Percentiles rank a stretch among this genome's conserved stretches.
These are phyloP conservation scores for Enteromius fasciolatus DNA, from an alignment of 2,797 vertebrate species.

Conservation along the genomic window DNA sequence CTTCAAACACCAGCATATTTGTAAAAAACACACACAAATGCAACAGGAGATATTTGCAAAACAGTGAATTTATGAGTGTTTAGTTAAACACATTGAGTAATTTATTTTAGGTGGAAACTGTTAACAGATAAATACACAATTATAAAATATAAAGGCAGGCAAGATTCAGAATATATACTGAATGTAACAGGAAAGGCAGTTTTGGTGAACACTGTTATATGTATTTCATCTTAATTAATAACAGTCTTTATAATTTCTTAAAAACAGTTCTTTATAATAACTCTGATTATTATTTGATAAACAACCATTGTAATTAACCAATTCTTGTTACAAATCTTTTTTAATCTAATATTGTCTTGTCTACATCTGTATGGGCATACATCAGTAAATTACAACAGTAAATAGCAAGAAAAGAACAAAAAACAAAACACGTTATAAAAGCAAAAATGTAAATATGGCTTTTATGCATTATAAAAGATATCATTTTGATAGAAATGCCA, in stretches of 20 bases:
- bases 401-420: constrained; percentile 42
- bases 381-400: constrained; percentile 16
- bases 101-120: constrained; percentile 61
- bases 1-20: background rate
- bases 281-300: constrained; percentile 2
- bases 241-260: constrained; percentile 19
- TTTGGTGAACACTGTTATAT: background rate
- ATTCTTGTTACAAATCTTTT: background rate
- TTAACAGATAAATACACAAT: constrained; percentile 61
- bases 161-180: constrained; percentile 52
- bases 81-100: constrained; percentile 67
- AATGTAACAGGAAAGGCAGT: constrained; percentile 39
- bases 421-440: constrained; percentile 60
- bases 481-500: constrained; percentile 56
- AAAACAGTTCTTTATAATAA: constrained; percentile 23
- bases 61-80: constrained; percentile 65
- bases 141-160: constrained; percentile 62
- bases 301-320: background rate
- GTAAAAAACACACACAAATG: constrained; percentile 13
- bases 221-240: background rate
- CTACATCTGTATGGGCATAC: constrained; percentile 30
- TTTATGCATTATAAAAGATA: constrained; percentile 65
- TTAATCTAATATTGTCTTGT: constrained; percentile 11
- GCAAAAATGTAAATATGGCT: constrained; percentile 72
- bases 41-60: constrained; percentile 54